Percentiles rank a stretch among this genome's conserved stretches.
phyloP scores from a whole-genome alignment of 2,113 vertebrate genomes.

The Podarcis raffonei region DNA sequence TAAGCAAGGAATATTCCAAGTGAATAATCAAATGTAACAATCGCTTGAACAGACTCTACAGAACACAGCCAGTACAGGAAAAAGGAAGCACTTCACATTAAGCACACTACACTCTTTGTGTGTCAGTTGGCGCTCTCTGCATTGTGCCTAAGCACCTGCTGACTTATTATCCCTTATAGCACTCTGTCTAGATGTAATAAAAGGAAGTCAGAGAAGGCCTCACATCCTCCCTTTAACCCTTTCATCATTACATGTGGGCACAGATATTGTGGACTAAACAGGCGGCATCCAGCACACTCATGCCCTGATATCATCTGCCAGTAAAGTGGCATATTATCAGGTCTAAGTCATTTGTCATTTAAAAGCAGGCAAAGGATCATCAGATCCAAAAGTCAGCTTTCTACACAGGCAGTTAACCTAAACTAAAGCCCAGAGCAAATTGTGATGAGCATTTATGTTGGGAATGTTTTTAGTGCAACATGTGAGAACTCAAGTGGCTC shows the following conservation, averaged over 20 bases:
- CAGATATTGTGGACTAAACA: neutral
- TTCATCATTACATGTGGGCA: neutral
- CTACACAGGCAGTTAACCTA: neutral
- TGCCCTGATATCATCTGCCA: neutral
- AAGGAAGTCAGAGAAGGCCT: neutral
- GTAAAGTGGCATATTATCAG: neutral
- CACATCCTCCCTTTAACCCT: neutral
- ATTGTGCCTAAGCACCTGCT: neutral
- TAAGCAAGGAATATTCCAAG: conserved; percentile 46
- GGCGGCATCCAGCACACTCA: neutral
- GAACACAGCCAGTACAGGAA: neutral
- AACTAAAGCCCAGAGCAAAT: neutral
- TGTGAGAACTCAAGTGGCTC: too few species aligned
- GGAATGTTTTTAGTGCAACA: neutral
- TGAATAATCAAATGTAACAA: neutral
- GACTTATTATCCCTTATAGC: neutral
- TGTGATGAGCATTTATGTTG: neutral
- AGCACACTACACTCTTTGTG: neutral
- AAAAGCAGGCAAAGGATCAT: neutral
- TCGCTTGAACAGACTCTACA: neutral
- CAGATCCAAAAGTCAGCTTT: neutral
- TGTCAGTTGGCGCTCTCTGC: neutral
- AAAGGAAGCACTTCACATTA: neutral
- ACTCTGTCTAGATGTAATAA: neutral
- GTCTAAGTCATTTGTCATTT: too few species aligned